These are phyloP conservation scores for Cygnus olor DNA, from an alignment of 2,797 vertebrate genomes.

Conservation along the genomic window DNA sequence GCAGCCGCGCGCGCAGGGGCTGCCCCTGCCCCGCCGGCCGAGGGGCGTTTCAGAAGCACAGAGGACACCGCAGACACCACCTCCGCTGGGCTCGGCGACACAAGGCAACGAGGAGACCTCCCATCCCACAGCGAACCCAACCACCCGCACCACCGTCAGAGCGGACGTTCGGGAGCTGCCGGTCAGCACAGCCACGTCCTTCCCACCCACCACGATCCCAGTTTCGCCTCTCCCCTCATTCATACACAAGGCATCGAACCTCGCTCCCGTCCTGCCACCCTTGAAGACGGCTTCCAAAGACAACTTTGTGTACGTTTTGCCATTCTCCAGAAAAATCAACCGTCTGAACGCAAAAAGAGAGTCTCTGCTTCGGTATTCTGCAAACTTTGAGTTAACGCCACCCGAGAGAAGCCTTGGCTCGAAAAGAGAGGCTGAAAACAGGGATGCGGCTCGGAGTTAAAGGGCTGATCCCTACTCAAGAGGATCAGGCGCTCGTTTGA, in stretches of 20 bases:
- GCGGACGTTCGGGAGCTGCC: rapidly evolving
- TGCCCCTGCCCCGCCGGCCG: not conserved
- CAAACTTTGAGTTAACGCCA: not conserved
- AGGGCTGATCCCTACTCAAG: rapidly evolving
- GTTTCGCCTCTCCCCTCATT: not conserved
- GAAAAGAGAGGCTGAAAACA: not conserved
- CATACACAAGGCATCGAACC: rapidly evolving
- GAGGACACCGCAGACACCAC: too few species aligned
- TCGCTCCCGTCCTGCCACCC: not conserved
- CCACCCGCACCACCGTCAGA: rapidly evolving
- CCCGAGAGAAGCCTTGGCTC: not conserved
- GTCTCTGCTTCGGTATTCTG: not conserved
- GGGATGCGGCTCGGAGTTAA: not conserved
- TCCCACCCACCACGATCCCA: not conserved
- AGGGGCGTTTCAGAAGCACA: rapidly evolving
- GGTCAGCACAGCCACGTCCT: not conserved
- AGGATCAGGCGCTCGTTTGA: rapidly evolving
- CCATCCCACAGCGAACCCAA: not conserved
- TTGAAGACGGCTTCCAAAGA: rapidly evolving
- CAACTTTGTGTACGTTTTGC: rapidly evolving
- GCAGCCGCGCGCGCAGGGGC: not conserved
- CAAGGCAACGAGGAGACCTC: not conserved
- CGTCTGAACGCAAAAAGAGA: rapidly evolving
- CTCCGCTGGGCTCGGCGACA: too few species aligned
- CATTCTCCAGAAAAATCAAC: not conserved